These are phyloP conservation scores for Ramphastos sulfuratus DNA, from an alignment of 2,113 vertebrate species.

Conservation along the genomic window DNA sequence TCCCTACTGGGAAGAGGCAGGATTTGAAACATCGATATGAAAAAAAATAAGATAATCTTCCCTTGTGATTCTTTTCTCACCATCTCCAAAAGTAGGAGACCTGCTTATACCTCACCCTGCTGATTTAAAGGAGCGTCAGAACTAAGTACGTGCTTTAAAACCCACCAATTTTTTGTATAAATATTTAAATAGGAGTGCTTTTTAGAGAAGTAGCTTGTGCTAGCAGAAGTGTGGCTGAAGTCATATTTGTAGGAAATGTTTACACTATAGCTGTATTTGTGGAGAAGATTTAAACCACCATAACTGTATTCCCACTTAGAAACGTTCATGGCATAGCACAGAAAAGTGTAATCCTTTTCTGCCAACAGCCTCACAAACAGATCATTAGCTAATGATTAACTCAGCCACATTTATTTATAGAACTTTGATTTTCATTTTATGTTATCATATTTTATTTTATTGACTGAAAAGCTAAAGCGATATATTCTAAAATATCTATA, in stretches of 20 bases:
- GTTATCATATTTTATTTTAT: background rate
- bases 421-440: background rate
- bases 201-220: constrained; percentile 1
- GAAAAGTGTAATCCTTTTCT: background rate
- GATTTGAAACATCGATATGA: background rate
- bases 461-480: background rate
- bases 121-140: background rate
- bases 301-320: background rate
- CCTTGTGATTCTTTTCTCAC: background rate
- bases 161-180: background rate
- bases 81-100: background rate
- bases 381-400: constrained; percentile 44
- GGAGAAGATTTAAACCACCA: background rate
- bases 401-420: background rate
- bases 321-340: background rate
- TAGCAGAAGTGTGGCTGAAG: constrained; percentile 25
- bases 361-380: background rate
- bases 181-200: constrained; percentile 31
- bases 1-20: background rate
- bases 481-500: background rate
- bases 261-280: background rate
- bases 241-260: background rate
- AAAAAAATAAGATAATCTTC: background rate
- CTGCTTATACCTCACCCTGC: background rate
- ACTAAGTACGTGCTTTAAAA: background rate